phyloP scores from a whole-genome alignment of 1,140 invertebrate genomes.

The Patella vulgata region DNA sequence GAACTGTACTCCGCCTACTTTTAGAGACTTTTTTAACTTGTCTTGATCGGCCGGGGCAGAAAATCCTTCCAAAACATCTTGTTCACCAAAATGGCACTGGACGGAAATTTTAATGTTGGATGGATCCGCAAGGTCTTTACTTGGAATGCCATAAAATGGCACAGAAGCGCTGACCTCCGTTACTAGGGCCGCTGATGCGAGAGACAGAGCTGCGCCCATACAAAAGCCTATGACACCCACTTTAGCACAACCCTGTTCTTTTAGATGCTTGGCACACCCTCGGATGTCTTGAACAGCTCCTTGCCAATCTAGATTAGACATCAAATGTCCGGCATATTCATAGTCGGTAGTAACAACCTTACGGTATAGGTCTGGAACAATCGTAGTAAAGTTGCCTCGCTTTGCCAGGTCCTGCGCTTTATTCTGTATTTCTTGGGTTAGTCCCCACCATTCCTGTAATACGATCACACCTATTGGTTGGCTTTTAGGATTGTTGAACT shows the following conservation, averaged over 20 bases:
- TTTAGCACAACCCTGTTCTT: slow-evolving; percentile 20
- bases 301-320: slow-evolving; percentile 57
- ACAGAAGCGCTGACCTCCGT: slow-evolving; percentile 48
- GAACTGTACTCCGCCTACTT: slow-evolving; percentile 1
- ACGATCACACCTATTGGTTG: slow-evolving; percentile 19
- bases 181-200: slow-evolving; percentile 47
- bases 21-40: slow-evolving; percentile 20
- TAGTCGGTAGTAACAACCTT: slow-evolving; percentile 53
- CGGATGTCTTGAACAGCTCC: slow-evolving; percentile 59
- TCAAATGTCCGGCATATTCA: slow-evolving; percentile 57
- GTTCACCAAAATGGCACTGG: slow-evolving; percentile 57
- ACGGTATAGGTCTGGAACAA: slow-evolving; percentile 60
- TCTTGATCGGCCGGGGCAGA: slow-evolving; percentile 28
- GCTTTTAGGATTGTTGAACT: slow-evolving; percentile 17
- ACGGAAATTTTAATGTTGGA: slow-evolving; percentile 50
- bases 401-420: slow-evolving; percentile 43
- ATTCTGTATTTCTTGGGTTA: slow-evolving; percentile 58
- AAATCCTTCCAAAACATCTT: slow-evolving; percentile 41
- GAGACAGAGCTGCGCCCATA: slow-evolving; percentile 59
- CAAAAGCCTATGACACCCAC: slow-evolving; percentile 60
- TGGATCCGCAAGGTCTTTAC: slow-evolving; percentile 41
- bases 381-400: slow-evolving; percentile 41
- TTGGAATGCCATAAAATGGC: slow-evolving; percentile 59
- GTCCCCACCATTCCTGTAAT: slow-evolving; percentile 62
- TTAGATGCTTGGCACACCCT: slow-evolving; percentile 43